These are phyloP conservation scores for Limnephilus lunatus DNA, from an alignment of 2,888 invertebrate genomes.

Conservation along the genomic window DNA sequence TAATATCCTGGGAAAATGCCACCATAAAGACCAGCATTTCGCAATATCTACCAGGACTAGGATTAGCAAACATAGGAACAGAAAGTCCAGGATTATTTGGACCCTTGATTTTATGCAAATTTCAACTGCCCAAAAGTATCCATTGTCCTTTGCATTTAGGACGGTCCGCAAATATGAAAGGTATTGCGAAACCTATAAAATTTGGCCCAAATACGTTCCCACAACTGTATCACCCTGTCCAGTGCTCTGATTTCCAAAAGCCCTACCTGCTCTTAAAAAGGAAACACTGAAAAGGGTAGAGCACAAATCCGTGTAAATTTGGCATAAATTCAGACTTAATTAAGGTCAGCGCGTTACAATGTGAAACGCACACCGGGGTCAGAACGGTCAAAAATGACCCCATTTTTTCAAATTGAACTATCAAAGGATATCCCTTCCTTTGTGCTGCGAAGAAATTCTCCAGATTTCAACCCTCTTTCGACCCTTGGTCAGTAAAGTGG, in stretches of 20 bases:
- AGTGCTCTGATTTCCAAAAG: slow-evolving; percentile 49
- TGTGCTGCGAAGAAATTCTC: slow-evolving; percentile 41
- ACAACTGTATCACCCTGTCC: slow-evolving; percentile 53
- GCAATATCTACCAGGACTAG: slow-evolving; percentile 41
- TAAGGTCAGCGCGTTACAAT: slow-evolving; percentile 59
- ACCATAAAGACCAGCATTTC: slow-evolving; percentile 16
- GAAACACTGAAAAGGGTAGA: slow-evolving; percentile 21
- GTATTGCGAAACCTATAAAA: slow-evolving; percentile 49
- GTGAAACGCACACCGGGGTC: slow-evolving; percentile 52
- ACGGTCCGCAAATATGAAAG: slow-evolving; percentile 44
- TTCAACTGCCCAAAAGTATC: slow-evolving; percentile 58
- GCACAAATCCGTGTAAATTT: slow-evolving; percentile 48
- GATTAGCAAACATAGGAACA: slow-evolving; percentile 50
- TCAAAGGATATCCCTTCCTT: slow-evolving; percentile 57
- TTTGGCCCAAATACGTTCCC: slow-evolving; percentile 53
- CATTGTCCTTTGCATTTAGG: slow-evolving; percentile 53
- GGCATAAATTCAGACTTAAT: slow-evolving; percentile 58
- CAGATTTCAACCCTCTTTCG: slow-evolving; percentile 51
- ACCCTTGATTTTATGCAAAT: slow-evolving; percentile 53
- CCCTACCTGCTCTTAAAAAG: slow-evolving; percentile 45
- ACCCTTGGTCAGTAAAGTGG: slow-evolving; percentile 62
- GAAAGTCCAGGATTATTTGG: slow-evolving; percentile 4
- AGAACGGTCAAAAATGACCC: slow-evolving; percentile 61
- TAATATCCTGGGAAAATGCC: slow-evolving; percentile 39
- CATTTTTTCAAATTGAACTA: slow-evolving; percentile 53